phyloP scores from a whole-genome alignment of 37 sponge, comb jelly and placozoan species.

The Halichondria panicea region DNA sequence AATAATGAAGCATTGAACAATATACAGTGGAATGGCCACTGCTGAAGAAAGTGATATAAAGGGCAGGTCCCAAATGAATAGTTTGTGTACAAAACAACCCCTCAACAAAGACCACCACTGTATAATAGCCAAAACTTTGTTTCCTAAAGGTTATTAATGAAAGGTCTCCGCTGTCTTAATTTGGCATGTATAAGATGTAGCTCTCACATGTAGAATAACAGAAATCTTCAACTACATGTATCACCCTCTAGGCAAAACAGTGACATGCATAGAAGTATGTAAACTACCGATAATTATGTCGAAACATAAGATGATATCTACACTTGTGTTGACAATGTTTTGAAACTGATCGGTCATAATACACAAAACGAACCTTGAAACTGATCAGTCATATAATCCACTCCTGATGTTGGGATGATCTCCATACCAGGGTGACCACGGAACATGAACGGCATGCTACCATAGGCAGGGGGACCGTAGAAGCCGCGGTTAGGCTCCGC shows the following conservation, averaged over 20 bases:
- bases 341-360: background rate
- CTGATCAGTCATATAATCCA: conserved; percentile 57
- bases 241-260: background rate
- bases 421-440: conserved; percentile 15
- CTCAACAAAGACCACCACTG: background rate
- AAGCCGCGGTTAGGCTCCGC: conserved; percentile 6
- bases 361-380: conserved; percentile 45
- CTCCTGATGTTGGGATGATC: conserved; percentile 2
- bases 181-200: too few relatives aligned
- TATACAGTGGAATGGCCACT: background rate
- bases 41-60: background rate
- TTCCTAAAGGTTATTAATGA: too few relatives aligned
- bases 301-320: background rate
- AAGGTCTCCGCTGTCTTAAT: too few relatives aligned
- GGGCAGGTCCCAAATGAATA: background rate
- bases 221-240: too few relatives aligned
- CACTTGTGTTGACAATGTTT: background rate
- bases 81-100: background rate
- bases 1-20: background rate
- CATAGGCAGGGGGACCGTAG: conserved; percentile 16
- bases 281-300: background rate
- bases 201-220: too few relatives aligned
- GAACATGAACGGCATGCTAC: conserved; percentile 24
- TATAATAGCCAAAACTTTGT: too few relatives aligned
- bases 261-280: background rate